Base-by-base conservation (phyloP, 2,888 invertebrate genomes). In the Osmoderma eremita region DNA sequence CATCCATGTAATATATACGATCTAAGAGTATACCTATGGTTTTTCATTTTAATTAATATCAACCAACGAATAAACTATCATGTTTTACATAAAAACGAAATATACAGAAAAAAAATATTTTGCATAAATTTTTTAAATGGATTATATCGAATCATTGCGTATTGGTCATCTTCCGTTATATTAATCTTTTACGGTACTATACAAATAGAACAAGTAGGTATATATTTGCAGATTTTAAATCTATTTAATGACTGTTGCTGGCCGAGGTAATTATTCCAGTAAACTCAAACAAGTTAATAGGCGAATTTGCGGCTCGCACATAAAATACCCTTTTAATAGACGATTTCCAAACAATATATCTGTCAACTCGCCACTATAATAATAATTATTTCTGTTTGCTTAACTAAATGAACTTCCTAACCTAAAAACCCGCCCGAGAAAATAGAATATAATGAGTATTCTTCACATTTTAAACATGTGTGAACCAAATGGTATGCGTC, bases 331-430 rank as follows among this genome's bases (percentile, higher is more conserved):
- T 61, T 42, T 61, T 61, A 61, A 61, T 61, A 61, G 58, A 61
- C 45, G 48, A 61, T 45, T 45, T 61, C 58, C 58, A 61, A 61
- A 48, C 58, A 65, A 62, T 67, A 63, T 67, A 68, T 74, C 75
- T 73, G 73, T 75, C 75, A 74, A 63, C 68, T 42, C 48, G 18
- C 42, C 38, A 41, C 39, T 54, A 63, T 69, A 72, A 75, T 75
- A 71, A 76, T 75, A 70, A 74, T 75, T 74, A 73, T 68, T 70
- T 69, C 69, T 75, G 76, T 76, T 76, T 76, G 73, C 74, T 72
- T 73, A 75, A 74, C 74, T 76, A 76, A 76, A 76, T 71, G 75
- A 74, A 75, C 74, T 76, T 73, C 73, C 72, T 73, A 73, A 73
- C 68, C 70, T 71, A 74, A 75, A 74, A 76, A 72, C 72, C 70